Base-by-base conservation (phyloP, 2,113 vertebrate genomes). In the Hyperoodon ampullatus region DNA sequence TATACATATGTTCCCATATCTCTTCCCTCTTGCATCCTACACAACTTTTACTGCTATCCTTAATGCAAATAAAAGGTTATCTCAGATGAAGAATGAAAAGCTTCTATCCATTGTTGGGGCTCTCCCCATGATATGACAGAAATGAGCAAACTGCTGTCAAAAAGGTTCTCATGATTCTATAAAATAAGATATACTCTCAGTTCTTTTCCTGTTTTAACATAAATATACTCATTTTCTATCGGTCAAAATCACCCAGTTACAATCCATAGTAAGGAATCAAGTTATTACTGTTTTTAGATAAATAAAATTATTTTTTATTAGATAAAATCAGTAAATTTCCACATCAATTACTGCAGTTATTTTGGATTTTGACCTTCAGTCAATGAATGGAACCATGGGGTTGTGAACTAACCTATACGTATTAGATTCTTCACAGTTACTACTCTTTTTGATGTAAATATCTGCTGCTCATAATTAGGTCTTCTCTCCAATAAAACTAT, bases 31-130 rank as follows among this genome's bases (percentile, higher is more conserved):
- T 50, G 47, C 13, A 1, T 50, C 9, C 14, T 75, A 60, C 5
- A 71, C 26, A 91, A 50, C 42, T 97, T 97, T 96, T 87, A 91
- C 33, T 95, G 61, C 39, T 91, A 95, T 53, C 68, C 14, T 88
- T 35, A 80, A 35, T 72, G 66, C 53, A 97, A 88, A 86, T 94
- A 47, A 87, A 91, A 95, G 81, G 12, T 30, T 42, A 83, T 90
- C 35, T 90, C 16, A 39, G 23, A 44, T 90, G 35, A 95, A 26
- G 30, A 98, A 44, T 63, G 92, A 44, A 35, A 63, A 95, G 92
- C 44, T 90, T 91, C 55, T 82, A 63, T 88, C 80, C 15, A 70
- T 50, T 74, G 0, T 30, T 82, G 72, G 6, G 60, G 19, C 16
- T 87, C 55, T 85, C 75, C 12, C 23, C n/a, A 83, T 66, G 16